Evolutionary conservation across 2,888 invertebrate genomes (phyloP).

Genomic region (Morpho helenor): DNA sequence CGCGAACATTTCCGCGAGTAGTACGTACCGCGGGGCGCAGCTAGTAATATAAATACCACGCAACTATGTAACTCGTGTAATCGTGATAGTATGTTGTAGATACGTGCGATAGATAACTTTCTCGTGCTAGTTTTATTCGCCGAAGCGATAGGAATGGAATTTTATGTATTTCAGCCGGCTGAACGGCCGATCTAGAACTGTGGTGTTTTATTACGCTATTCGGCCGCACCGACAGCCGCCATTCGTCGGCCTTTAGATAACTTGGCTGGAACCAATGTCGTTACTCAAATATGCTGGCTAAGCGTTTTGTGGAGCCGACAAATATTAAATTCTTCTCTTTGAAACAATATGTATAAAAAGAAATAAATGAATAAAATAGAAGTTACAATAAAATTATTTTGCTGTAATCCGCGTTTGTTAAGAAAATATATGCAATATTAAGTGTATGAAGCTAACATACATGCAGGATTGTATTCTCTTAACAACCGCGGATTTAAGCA

Average conservation of each 20-base stretch:
- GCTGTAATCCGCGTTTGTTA: too few species aligned
- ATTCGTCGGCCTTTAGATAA: constrained; percentile 23
- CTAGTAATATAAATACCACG: background rate
- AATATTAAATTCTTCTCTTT: constrained; percentile 2
- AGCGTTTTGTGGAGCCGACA: constrained; percentile 11
- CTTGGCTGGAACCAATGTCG: constrained; percentile 12
- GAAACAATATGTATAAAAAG: background rate
- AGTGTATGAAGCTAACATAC: too few species aligned
- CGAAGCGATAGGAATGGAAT: constrained; percentile 24
- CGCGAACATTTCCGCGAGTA: too few species aligned
- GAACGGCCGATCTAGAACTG: constrained; percentile 28
- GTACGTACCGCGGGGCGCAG: too few species aligned
- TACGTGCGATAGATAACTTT: background rate
- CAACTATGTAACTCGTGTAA: background rate
- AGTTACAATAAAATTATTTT: too few species aligned
- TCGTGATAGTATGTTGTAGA: too few species aligned
- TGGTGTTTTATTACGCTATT: constrained; percentile 29
- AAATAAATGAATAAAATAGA: too few species aligned
- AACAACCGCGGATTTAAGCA: too few species aligned
- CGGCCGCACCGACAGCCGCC: constrained; percentile 17
- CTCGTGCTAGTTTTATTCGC: constrained; percentile 10
- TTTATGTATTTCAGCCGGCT: constrained; percentile 27
- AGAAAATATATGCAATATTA: too few species aligned
- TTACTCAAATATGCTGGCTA: constrained; percentile 13
- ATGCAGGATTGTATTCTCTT: too few species aligned